Evolutionary conservation across 2,113 vertebrate species (phyloP).

Genomic region (Octodon degus): DNA sequence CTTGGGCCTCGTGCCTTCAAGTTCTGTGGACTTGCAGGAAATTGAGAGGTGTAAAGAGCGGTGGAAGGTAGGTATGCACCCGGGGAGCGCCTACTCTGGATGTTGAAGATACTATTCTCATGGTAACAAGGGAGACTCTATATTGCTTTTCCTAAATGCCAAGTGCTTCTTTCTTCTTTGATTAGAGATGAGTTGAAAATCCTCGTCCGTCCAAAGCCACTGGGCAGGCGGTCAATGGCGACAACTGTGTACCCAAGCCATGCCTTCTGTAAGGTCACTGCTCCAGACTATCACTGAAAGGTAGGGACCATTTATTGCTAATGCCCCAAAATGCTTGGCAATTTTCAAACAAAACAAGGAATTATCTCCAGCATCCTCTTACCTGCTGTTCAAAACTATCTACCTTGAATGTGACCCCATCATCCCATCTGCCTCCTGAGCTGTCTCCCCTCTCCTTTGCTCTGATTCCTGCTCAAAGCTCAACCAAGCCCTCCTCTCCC

Average conservation of each 20-base stretch:
- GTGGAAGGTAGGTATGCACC: neutral
- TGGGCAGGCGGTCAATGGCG: neutral
- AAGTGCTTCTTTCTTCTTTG: neutral
- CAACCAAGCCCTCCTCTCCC: neutral
- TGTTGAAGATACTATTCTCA: neutral
- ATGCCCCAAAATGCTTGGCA: neutral
- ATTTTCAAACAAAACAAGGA: neutral
- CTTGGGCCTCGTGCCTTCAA: neutral
- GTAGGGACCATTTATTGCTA: neutral
- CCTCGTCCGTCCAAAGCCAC: neutral
- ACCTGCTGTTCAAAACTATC: neutral
- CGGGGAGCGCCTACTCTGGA: neutral
- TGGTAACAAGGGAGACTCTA: neutral
- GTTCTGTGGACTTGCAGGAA: neutral
- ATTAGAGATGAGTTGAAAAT: neutral
- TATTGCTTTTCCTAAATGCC: neutral
- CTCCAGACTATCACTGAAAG: neutral
- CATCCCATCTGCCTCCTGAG: neutral
- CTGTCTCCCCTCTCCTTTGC: neutral
- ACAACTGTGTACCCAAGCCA: neutral
- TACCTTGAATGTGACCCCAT: no score
- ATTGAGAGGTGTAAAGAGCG: neutral
- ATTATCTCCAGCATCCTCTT: neutral
- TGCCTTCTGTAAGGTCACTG: neutral
- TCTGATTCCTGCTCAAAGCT: neutral